Evolutionary conservation across 2,888 invertebrate genomes (phyloP), one percentile per base, ranked within the genome.

Genomic region (Schizotus pectinicornis): DNA sequence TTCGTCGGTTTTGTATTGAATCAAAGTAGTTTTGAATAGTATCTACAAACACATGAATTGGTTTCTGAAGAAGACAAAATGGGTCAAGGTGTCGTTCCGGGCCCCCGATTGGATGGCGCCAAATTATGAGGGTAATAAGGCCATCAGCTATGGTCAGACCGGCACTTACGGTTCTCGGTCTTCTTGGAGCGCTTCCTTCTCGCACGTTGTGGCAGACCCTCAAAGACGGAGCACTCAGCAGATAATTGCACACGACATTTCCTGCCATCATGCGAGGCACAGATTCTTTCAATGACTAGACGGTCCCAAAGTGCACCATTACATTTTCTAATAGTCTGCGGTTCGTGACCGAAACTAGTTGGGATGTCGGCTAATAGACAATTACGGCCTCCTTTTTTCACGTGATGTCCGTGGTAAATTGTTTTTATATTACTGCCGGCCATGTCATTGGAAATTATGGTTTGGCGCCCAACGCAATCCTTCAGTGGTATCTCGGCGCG

Each of bases 301-400:
- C 67, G 53, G 60, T 67, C 66, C 62, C 61, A 62, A 67, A 72
- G 73, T 71, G 71, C 70, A 58, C 70, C 65, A 73, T 74, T 73
- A 73, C 71, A 63, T 68, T 65, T 67, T 61, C 68, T 71, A 72
- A 72, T 71, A 66, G 69, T 68, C 64, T 67, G 70, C 56, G 66
- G 70, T 71, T 69, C 73, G 72, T 73, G 72, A 71, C 72, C 69
- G 67, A 69, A 67, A 64, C 70, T 58, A 65, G 68, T 68, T 69
- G 61, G 65, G 65, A 65, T 69, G 64, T 59, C 65, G 65, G 67
- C 66, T 71, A 71, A 70, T 71, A 67, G 70, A 67, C 71, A 70
- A 71, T 72, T 70, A 70, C 56, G 38, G 42, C 49, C 51, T 52
- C 55, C 63, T 53, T 56, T 62, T 63, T 52, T 48, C 48, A 22